Percentiles rank a stretch among this genome's conserved stretches.
phyloP scores from a whole-genome alignment of 2,888 invertebrate species.

The Neria commutata region DNA sequence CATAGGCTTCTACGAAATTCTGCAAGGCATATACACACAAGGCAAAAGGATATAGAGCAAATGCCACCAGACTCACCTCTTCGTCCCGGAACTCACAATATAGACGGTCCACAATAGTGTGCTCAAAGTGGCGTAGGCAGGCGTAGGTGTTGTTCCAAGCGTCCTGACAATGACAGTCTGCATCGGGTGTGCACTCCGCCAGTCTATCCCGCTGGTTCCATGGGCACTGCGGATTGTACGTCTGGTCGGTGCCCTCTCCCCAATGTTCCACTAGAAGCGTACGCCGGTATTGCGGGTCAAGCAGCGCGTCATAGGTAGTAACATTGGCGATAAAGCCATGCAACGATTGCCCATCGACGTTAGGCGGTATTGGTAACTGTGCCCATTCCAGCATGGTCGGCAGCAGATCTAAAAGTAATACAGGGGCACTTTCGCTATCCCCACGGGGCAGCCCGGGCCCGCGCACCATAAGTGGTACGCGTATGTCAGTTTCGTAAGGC shows the following conservation, averaged over 20 bases:
- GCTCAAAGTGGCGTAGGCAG: slow-evolving; percentile 74
- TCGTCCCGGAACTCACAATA: slow-evolving; percentile 63
- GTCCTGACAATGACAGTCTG: slow-evolving; percentile 86
- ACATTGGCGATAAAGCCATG: slow-evolving; percentile 48
- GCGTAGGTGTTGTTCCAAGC: slow-evolving; percentile 81
- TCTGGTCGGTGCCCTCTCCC: slow-evolving; percentile 72
- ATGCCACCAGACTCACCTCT: slow-evolving; percentile 52
- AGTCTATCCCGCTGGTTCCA: slow-evolving; percentile 63
- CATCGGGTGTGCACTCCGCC: slow-evolving; percentile 70
- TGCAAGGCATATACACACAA: neutral
- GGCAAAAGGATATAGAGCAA: neutral
- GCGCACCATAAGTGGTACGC: slow-evolving; percentile 79
- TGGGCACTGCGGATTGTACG: slow-evolving; percentile 70
- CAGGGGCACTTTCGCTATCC: slow-evolving; percentile 64
- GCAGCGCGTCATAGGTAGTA: slow-evolving; percentile 24
- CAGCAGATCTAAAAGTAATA: slow-evolving; percentile 81
- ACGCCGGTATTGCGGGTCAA: slow-evolving; percentile 56
- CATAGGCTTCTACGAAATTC: slow-evolving; percentile 65
- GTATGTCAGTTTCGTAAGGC: slow-evolving; percentile 88
- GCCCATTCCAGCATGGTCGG: slow-evolving; percentile 82
- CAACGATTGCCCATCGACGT: slow-evolving; percentile 72
- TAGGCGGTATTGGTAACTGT: slow-evolving; percentile 61
- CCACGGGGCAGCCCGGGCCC: slow-evolving; percentile 70
- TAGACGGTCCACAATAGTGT: slow-evolving; percentile 53
- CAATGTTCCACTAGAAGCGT: slow-evolving; percentile 80